A percentile compares a stretch with the other conserved stretches of the same genome.
Evolutionary conservation across 2,888 invertebrate species (phyloP).

Genomic region (Pyrrhia umbra): DNA sequence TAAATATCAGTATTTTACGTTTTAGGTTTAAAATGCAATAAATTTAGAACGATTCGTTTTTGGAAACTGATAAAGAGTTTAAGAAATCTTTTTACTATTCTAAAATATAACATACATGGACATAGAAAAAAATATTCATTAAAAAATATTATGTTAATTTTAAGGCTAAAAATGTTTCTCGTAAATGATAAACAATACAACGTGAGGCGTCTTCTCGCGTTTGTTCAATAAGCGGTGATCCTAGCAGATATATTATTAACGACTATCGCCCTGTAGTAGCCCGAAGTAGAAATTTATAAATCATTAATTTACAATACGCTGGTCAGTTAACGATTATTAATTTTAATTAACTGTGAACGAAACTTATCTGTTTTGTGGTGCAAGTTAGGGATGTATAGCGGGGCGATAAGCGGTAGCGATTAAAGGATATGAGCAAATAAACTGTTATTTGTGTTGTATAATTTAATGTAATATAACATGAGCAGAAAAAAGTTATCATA

Average conservation of each 20-base stretch:
- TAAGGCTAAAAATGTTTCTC: background rate
- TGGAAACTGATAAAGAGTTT: too few relatives aligned
- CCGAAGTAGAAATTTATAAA: slow-evolving; percentile 73
- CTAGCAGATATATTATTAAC: slow-evolving; percentile 60
- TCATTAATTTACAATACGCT: slow-evolving; percentile 83
- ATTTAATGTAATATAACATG: background rate
- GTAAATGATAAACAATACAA: background rate
- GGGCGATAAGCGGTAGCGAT: slow-evolving; percentile 18
- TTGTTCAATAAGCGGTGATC: slow-evolving; percentile 51
- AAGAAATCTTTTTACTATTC: too few relatives aligned
- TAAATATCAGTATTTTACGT: too few relatives aligned
- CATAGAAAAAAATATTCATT: too few relatives aligned
- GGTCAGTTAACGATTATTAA: slow-evolving; percentile 84
- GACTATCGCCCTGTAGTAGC: slow-evolving; percentile 73
- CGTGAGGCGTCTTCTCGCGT: background rate
- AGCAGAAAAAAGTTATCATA: too few relatives aligned
- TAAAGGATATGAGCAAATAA: background rate
- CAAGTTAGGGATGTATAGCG: slow-evolving; percentile 58
- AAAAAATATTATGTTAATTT: slow-evolving; percentile 2
- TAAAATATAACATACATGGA: too few relatives aligned
- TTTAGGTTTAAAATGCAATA: too few relatives aligned
- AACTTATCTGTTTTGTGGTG: slow-evolving; percentile 67
- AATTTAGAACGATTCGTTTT: too few relatives aligned
- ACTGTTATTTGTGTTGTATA: background rate
- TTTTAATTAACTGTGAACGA: slow-evolving; percentile 85